Evolutionary conservation across 2,113 vertebrate species (phyloP).

Genomic region (Parus major): DNA sequence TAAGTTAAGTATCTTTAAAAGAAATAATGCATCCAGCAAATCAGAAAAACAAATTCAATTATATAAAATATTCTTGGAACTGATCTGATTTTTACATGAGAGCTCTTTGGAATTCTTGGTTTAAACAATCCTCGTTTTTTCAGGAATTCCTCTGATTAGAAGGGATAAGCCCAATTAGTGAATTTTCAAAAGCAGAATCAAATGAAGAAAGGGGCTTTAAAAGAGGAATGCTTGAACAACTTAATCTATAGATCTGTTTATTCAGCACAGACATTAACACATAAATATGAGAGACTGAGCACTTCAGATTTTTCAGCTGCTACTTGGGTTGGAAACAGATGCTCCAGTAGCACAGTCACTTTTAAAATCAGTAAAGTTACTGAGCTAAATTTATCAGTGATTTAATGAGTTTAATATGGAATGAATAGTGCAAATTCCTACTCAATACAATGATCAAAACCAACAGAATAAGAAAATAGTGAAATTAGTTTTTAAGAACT

Average conservation of each 20-base stretch:
- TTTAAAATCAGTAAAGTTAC: conserved; percentile 3
- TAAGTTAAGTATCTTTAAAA: neutral
- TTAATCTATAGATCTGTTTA: conserved; percentile 13
- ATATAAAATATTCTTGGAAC: neutral
- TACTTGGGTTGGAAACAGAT: conserved; percentile 12
- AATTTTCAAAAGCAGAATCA: neutral
- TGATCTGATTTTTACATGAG: neutral
- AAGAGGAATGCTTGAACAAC: neutral
- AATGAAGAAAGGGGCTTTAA: neutral
- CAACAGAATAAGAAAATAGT: neutral
- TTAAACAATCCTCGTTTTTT: neutral
- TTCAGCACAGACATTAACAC: conserved; percentile 29
- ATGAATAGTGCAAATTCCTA: neutral
- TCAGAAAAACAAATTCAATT: neutral
- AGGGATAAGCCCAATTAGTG: neutral
- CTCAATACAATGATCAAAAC: neutral
- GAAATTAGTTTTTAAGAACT: neutral
- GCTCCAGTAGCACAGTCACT: neutral
- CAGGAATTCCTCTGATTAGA: neutral
- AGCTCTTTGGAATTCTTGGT: neutral
- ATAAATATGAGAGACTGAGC: conserved; percentile 11
- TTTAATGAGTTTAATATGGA: neutral
- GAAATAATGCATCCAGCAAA: neutral
- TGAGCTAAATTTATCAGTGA: neutral
- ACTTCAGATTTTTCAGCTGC: conserved; percentile 46